Base-by-base conservation (phyloP, 2,888 invertebrate species). In the Parnassius orleans region DNA sequence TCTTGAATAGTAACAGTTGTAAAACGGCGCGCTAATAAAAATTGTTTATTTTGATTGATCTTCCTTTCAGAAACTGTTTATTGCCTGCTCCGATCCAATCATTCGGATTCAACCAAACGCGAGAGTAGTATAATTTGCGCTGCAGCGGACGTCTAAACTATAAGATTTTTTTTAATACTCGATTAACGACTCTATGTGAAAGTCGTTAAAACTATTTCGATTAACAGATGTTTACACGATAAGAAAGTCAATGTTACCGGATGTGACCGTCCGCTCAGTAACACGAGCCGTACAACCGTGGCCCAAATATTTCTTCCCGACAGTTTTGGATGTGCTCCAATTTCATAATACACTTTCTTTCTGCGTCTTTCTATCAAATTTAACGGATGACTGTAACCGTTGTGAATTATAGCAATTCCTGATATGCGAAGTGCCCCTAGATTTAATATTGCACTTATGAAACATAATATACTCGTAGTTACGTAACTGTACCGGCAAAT, bases 191-290 rank as follows among this genome's bases (percentile, higher is more conserved):
- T 68, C 63, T 70, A 69, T 69, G 70, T 67, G 69, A 72, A 74
- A 70, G 73, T 71, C 74, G 72, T 69, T 73, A 81, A 48, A 77
- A 78, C 79, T 87, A 84, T 86, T 84, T 79, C 69, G 65, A 80
- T 72, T 69, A 70, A 65, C 72, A 75, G 79, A 80, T 86, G 86
- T 89, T 87, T 88, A 87, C 70, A 72, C 75, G 79, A 81, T 83
- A 79, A 82, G 86, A 89, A 87, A 88, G 87, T 89, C 87, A 88
- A 87, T 88, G 90, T 84, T 90, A 89, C 84, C 88, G 89, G 90
- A 90, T 81, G 86, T 80, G 79, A 77, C 77, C 78, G 79, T 75
- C 77, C 76, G 75, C 76, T 72, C 79, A 79, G 84, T 84, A 88
- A 87, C 77, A 78, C 78, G 81, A 74, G 76, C 72, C 80, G 73